Base-by-base conservation (phyloP, 2,797 vertebrate genomes). In the Oryzias sinensis region DNA sequence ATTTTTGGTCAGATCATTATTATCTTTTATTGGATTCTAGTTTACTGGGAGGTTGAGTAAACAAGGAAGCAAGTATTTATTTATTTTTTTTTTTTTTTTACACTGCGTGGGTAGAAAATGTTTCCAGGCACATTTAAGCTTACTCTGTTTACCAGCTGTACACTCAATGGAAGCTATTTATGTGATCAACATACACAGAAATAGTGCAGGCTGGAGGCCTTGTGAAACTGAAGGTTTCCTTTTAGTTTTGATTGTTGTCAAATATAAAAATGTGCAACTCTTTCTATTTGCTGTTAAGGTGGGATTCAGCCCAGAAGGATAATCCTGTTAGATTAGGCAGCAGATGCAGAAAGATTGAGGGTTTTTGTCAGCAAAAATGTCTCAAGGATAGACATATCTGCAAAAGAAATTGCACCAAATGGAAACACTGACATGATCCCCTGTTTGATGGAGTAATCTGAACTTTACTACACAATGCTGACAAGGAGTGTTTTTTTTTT, bases 401-500 rank as follows among this genome's bases (percentile, higher is more conserved):
- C 29, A 22, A 22, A 22, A 22, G 37, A 74, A 80, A 64, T 67
- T 41, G 70, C 42, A 65, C 46, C 62, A 68, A 62, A 68, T 72
- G 62, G 59, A 65, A 45, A 79, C 64, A 51, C n/a, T 59, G 53
- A 71, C 43, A 25, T 41, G 54, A 59, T 29, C 52, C 18, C 22
- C 6, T 41, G 44, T 53, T 59, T 56, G 17, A 61, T 60, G 49
- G 43, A 22, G 59, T 49, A 53, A 11, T 49, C 37, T 17, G 3
- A 65, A 58, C 27, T 56, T 24, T 43, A 14, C 40, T 54, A 4
- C 59, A 59, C 25, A 49, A 40, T 64, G 68, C 48, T 47, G 44
- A 16, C 25, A 40, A 53, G 59, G 47, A 62, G 58, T 62, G 17
- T 22, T 20, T 29, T 67, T 18, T 52, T 14, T 33, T 62, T 20